phyloP scores from a whole-genome alignment of 2,888 invertebrate genomes.

The Polylopha cassiicola region DNA sequence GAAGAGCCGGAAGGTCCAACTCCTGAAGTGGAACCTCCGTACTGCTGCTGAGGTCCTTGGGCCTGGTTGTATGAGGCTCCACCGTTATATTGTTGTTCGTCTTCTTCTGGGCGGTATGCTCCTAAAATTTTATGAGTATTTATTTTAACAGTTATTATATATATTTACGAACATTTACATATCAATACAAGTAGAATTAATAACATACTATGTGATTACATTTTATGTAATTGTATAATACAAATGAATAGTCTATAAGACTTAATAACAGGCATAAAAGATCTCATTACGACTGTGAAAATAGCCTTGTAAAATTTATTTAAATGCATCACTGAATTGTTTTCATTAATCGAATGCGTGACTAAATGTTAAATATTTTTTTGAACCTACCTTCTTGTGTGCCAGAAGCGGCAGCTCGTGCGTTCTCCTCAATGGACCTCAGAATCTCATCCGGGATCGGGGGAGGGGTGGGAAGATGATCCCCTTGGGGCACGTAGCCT shows the following conservation, averaged over 20 bases:
- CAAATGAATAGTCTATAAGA: too few species aligned
- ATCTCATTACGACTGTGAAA: too few species aligned
- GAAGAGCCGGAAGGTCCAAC: constrained; percentile 28
- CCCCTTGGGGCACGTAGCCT: constrained; percentile 62
- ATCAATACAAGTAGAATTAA: too few species aligned
- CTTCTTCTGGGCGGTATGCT: constrained; percentile 63
- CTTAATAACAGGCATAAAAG: too few species aligned
- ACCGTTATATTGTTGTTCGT: constrained; percentile 40
- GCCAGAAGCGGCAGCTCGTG: constrained; percentile 63
- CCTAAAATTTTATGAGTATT: constrained; percentile 45
- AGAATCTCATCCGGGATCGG: constrained; percentile 68
- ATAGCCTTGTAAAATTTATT: constrained; percentile 14
- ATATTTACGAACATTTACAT: too few species aligned
- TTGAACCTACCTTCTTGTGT: constrained; percentile 60
- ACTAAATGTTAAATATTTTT: constrained; percentile 10
- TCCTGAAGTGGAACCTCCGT: constrained; percentile 9
- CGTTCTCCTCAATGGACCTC: constrained; percentile 63
- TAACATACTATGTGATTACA: too few species aligned
- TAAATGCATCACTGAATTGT: too few species aligned
- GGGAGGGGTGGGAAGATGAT: constrained; percentile 64
- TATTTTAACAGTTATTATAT: too few species aligned
- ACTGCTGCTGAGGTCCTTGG: constrained; percentile 10
- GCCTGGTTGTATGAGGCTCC: constrained; percentile 8
- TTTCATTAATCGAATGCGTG: constrained; percentile 14
- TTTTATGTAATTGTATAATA: too few species aligned